Percentiles rank a stretch among this genome's conserved stretches.
Evolutionary conservation across 2,888 invertebrate species (phyloP).

Genomic region (Alloplasta piceator): DNA sequence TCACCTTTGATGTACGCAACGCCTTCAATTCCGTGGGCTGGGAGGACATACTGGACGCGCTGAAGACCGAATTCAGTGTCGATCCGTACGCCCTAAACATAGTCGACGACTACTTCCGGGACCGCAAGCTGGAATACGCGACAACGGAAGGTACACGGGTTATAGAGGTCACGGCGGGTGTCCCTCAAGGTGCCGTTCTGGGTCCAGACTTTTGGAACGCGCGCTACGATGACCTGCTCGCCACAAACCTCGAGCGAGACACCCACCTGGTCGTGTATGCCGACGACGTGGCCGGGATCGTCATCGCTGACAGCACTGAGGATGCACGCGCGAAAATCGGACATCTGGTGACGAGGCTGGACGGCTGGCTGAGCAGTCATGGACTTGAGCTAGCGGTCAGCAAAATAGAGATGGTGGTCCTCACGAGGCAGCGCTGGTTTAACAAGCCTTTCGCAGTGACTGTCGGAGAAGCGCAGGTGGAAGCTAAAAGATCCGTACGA

Average conservation of each 20-base stretch:
- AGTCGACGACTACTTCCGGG: slow-evolving; percentile 58
- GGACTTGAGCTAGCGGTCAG: slow-evolving; percentile 23
- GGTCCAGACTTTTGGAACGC: slow-evolving; percentile 64
- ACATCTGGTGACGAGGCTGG: slow-evolving; percentile 9
- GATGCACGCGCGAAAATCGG: too few relatives aligned
- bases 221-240: slow-evolving; percentile 55
- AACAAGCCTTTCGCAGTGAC: slow-evolving; percentile 16
- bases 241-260: neutral
- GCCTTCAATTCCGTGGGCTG: slow-evolving; percentile 54
- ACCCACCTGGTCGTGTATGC: slow-evolving; percentile 35
- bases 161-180: slow-evolving; percentile 51
- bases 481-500: neutral
- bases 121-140: slow-evolving; percentile 48
- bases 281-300: slow-evolving; percentile 40
- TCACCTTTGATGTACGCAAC: slow-evolving; percentile 50
- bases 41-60: too few relatives aligned
- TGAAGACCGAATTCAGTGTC: too few relatives aligned
- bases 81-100: slow-evolving; percentile 9
- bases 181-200: slow-evolving; percentile 58
- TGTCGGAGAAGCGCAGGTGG: slow-evolving; percentile 7
- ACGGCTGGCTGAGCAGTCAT: slow-evolving; percentile 16
- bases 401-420: slow-evolving; percentile 44
- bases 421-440: slow-evolving; percentile 45
- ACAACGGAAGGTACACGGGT: slow-evolving; percentile 48
- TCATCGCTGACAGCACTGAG: too few relatives aligned